phyloP scores from a whole-genome alignment of 2,113 vertebrate species.

The Laticauda colubrina region DNA sequence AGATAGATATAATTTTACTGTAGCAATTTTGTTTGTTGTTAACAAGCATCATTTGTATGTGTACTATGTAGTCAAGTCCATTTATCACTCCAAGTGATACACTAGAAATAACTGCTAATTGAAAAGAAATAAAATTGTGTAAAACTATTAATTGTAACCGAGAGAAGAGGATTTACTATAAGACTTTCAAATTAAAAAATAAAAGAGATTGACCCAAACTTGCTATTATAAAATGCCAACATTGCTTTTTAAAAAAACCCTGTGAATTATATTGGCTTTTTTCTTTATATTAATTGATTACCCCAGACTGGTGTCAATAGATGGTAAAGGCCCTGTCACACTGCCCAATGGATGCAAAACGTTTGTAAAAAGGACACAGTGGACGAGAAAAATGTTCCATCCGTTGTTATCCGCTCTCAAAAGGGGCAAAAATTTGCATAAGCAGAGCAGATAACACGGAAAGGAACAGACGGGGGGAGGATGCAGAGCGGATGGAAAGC shows the following conservation, averaged over 20 bases:
- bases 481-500: no score
- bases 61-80: neutral
- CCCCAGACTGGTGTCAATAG: neutral
- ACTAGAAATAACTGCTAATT: conserved; percentile 8
- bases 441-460: no score
- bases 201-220: neutral
- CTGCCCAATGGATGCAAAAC: no score
- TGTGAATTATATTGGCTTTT: neutral
- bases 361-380: no score
- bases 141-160: neutral
- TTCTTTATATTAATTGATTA: neutral
- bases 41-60: neutral
- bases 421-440: no score
- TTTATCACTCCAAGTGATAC: conserved; percentile 5
- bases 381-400: no score
- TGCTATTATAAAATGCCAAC: neutral
- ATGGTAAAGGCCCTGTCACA: no score
- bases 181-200: neutral
- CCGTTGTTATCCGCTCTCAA: no score
- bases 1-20: neutral
- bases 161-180: neutral
- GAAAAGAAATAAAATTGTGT: neutral
- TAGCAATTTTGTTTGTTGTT: neutral
- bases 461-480: no score
- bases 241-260: neutral